Percentiles rank a stretch among this genome's conserved stretches.
phyloP scores from a whole-genome alignment of 2,888 invertebrate genomes.

The Lasioglossum villosulum region DNA sequence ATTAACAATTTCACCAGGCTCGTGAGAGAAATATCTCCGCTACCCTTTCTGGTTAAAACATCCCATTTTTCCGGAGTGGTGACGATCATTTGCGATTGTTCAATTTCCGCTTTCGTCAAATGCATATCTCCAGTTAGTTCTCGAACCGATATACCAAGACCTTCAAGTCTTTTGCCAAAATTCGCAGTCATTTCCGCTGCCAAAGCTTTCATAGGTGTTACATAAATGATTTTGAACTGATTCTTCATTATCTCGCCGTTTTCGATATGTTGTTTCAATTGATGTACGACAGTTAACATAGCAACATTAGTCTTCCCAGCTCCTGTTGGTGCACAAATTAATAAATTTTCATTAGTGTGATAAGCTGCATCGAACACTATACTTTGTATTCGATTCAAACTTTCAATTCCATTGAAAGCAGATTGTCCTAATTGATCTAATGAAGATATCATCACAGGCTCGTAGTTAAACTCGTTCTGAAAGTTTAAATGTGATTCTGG shows the following conservation, averaged over 20 bases:
- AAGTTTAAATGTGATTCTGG: constrained; percentile 85
- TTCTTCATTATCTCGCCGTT: constrained; percentile 93
- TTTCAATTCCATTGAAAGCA: constrained; percentile 94
- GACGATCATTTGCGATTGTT: constrained; percentile 98
- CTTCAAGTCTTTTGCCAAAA: constrained; percentile 92
- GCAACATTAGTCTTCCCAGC: constrained; percentile 99
- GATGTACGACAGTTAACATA: constrained; percentile 95
- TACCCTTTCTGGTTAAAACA: constrained; percentile 98
- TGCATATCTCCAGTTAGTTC: constrained; percentile 99
- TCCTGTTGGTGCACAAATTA: constrained; percentile 99
- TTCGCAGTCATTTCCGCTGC: constrained; percentile 99
- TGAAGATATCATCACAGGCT: constrained; percentile 87
- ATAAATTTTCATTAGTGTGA: constrained; percentile 97
- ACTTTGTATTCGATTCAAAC: constrained; percentile 97
- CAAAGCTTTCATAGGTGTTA: constrained; percentile 99
- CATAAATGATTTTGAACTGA: constrained; percentile 99
- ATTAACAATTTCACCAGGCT: constrained; percentile 96
- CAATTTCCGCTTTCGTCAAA: constrained; percentile 96
- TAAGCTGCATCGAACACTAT: constrained; percentile 98
- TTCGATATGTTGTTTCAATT: constrained; percentile 93
- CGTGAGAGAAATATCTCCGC: constrained; percentile 94
- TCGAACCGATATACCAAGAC: constrained; percentile 92
- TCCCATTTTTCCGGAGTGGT: constrained; percentile 99
- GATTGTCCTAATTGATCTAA: constrained; percentile 93
- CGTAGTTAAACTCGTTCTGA: constrained; percentile 87